These are phyloP conservation scores for Apodemus speciosus DNA, from an alignment of 2,113 vertebrate species.

Conservation along the genomic window DNA sequence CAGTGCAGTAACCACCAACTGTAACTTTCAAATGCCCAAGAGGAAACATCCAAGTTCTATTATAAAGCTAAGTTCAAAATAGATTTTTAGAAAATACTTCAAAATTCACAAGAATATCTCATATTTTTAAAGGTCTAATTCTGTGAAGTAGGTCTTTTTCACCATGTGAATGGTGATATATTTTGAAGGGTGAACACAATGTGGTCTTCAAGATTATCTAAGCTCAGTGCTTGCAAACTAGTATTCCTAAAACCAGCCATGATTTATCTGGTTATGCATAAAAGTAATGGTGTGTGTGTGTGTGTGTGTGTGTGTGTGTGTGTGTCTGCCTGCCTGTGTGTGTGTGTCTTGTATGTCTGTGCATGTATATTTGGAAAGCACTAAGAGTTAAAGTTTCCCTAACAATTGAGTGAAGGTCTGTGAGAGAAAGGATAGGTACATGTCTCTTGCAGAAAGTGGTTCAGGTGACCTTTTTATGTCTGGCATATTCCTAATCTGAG, in stretches of 20 bases:
- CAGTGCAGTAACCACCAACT: background rate
- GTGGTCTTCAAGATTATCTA: background rate
- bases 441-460: accelerated
- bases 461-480: background rate
- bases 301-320: background rate
- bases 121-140: conserved; percentile 16
- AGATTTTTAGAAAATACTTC: background rate
- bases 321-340: background rate
- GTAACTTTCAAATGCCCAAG: background rate
- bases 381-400: background rate
- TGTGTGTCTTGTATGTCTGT: background rate
- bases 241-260: background rate
- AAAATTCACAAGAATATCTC: background rate
- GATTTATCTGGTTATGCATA: background rate
- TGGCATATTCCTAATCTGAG: background rate
- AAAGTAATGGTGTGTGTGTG: conserved; percentile 17
- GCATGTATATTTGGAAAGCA: background rate
- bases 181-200: background rate
- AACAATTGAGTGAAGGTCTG: background rate
- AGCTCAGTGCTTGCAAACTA: background rate
- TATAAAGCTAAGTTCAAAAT: background rate
- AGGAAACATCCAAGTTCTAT: background rate
- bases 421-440: background rate
- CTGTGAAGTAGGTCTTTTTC: background rate
- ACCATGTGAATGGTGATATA: background rate